A percentile compares a stretch with the other conserved stretches of the same genome.
Evolutionary conservation across 2,113 vertebrate genomes (phyloP).

Genomic region (Sarotherodon lohbergeri): DNA sequence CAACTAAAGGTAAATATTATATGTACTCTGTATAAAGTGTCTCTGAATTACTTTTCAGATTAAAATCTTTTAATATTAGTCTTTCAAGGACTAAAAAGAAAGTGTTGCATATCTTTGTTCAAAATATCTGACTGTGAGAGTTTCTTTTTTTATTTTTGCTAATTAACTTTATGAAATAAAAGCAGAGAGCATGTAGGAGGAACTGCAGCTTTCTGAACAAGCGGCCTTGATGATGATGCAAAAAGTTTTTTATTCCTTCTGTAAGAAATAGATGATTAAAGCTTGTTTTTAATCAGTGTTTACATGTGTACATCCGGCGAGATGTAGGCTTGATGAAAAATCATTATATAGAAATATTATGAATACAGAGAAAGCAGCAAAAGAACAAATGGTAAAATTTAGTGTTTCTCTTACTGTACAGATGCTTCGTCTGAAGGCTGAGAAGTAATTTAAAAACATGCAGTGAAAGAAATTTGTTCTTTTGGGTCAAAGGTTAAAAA

Average conservation of each 20-base stretch:
- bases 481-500: not conserved
- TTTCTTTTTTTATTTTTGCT: not conserved
- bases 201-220: not conserved
- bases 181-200: not conserved
- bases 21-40: not conserved
- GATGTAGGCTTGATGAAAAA: not conserved
- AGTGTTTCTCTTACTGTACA: not conserved
- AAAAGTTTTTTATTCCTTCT: not conserved
- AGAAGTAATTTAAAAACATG: not conserved
- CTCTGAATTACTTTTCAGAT: not conserved
- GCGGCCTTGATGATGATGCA: not conserved
- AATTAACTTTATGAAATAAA: constrained; percentile 10
- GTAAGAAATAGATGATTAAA: not conserved
- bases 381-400: not conserved
- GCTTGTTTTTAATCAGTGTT: not conserved
- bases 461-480: not conserved
- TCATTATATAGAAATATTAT: not conserved
- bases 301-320: not conserved
- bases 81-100: not conserved
- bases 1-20: not conserved
- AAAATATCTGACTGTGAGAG: not conserved
- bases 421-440: not conserved
- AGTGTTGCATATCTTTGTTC: constrained; percentile 11
- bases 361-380: not conserved
- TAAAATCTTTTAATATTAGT: not conserved